These are phyloP conservation scores for Pocillopora grandis DNA, from an alignment of 92 coral and sea anemone genomes.

Conservation along the genomic window DNA sequence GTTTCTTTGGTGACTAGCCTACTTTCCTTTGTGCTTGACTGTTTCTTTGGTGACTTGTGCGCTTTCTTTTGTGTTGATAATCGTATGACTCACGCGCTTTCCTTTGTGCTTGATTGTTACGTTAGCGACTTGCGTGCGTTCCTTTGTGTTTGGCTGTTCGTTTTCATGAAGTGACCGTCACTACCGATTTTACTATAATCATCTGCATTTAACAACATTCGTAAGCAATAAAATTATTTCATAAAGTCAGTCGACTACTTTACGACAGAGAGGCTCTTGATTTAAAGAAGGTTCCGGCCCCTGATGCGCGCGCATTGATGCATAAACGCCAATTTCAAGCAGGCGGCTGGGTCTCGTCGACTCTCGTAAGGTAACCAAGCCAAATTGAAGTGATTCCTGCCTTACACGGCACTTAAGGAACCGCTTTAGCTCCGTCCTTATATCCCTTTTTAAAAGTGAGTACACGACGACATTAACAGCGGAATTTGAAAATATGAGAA, in stretches of 20 bases:
- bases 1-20: no score
- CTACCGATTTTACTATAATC: no score
- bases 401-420: constrained; percentile 3
- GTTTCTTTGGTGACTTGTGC: no score
- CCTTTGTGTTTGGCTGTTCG: no score
- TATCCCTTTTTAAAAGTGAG: constrained; percentile 36
- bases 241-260: neutral
- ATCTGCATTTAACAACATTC: no score
- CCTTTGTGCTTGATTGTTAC: no score
- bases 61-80: no score
- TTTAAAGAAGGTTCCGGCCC: neutral
- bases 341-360: neutral
- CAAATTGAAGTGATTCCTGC: constrained; percentile 14
- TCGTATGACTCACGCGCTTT: no score
- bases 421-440: constrained; percentile 17
- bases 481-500: constrained; percentile 43
- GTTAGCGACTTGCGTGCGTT: no score
- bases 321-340: neutral
- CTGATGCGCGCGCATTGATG: neutral
- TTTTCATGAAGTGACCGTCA: no score
- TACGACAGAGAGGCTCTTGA: neutral
- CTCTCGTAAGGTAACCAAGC: neutral
- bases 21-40: no score
- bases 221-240: no score
- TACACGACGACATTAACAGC: constrained; percentile 41